Evolutionary conservation across 2,888 invertebrate genomes (phyloP), one percentile per base, ranked within the genome.

Genomic region (Acheta domesticus): DNA sequence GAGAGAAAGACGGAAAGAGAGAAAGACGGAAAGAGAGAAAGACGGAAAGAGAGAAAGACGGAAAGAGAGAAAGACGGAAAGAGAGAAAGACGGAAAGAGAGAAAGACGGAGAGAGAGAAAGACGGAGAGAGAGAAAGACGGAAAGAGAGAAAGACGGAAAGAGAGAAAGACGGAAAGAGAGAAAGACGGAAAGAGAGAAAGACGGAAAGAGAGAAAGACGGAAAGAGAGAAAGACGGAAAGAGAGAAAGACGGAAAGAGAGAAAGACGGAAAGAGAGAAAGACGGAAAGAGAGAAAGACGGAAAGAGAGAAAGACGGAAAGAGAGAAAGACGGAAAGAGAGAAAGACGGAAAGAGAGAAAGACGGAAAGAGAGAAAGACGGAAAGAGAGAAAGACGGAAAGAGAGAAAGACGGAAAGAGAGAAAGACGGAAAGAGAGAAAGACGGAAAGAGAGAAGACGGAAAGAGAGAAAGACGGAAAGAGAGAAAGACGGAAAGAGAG

Each of bases 211-310:
- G 2, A 5, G 62, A 62, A 4, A 62, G 19, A 62, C 3, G 5
- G 62, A 50, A 4, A 50, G 62, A 3, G 12, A 5, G 62, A 62
- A 5, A 19, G 2, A 62, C 62, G 19, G 62, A 62, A 5, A 62
- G 19, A 62, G 62, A 50, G 12, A 50, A 2, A 19, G 19, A 50
- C 2, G 19, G 62, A 50, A 2, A 2, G 23, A 50, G 62, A 4
- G 62, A 50, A 1, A 36, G 36, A 36, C 5, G 36, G 36, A 36
- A 8, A 36, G 5, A 5, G 5, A 36, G 36, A 36, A 4, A 36
- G 36, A 5, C 4, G 5, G 4, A 2, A 0, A 36, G 0, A 8
- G 5, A n/a, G n/a, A n/a, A n/a, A n/a, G n/a, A n/a, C n/a, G n/a
- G 19, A 50, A 2, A 3, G 62, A 62, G 12, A 5, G 19, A 62